Evolutionary conservation across 1,140 invertebrate genomes (phyloP), one percentile per base, ranked within the genome.

Genomic region (Trichonephila inaurata): DNA sequence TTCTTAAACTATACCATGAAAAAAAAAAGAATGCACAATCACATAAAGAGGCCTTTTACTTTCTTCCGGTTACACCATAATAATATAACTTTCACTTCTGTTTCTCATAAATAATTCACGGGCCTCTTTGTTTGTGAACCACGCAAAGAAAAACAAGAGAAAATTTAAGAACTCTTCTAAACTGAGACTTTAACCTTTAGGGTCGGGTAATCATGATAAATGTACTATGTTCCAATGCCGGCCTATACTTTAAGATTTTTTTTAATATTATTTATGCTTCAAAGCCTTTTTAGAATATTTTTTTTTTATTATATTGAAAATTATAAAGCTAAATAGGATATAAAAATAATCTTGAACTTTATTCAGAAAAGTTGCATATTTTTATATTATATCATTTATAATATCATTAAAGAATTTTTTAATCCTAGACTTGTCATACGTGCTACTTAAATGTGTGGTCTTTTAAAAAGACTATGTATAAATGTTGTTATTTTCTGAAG

Each of bases 51-150:
- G 44, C 51, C 21, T 28, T 6, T 85, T 85, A 85, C 33, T 91
- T 77, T 82, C 89, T 91, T 91, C 89, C 89, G 89, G 69, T 81
- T 72, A 21, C 88, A 58, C 88, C 33, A 89, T 89, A 51, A 88
- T 61, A 69, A 44, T 51, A 51, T 60, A 72, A 72, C 72, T 91
- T 62, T 33, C 89, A 82, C 58, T 82, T 6, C 40, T 40, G n/a
- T 61, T 91, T 24, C 66, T 81, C 89, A 91, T 91, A 81, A 82
- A 91, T 91, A 60, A 91, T 82, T 81, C 89, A 91, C 19, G 12
- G 21, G 6, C 4, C 60, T 82, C 72, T 91, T 91, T 91, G 69
- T 91, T 82, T 77, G 69, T 64, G 8, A 24, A 64, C 60, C 44
- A 91, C 72, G 40, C 51, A 58, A 19, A 66, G 66, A 72, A 33